phyloP scores from a whole-genome alignment of 1,140 invertebrate species.

The Dinoponera quadriceps region DNA sequence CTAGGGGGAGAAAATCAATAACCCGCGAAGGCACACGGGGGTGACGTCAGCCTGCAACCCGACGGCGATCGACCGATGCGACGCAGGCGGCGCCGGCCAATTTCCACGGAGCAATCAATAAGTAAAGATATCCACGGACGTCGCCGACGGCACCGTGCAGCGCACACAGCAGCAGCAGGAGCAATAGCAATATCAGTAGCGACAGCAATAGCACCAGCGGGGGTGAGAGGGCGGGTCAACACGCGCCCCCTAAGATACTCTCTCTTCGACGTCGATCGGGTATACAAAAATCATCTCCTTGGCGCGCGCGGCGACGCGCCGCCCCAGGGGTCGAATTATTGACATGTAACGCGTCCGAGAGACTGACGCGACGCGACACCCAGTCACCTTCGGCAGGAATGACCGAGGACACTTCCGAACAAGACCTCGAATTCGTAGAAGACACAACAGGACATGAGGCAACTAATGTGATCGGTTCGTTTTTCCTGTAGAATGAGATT shows the following conservation, averaged over 20 bases:
- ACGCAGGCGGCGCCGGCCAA: slow-evolving; percentile 84
- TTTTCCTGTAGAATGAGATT: not conserved
- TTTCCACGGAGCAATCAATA: slow-evolving; percentile 83
- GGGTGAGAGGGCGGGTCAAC: not conserved
- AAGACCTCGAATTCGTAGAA: slow-evolving; percentile 1
- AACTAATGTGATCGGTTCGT: not conserved
- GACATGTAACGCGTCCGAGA: not conserved
- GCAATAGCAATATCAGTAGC: too few species aligned
- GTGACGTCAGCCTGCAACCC: slow-evolving; percentile 81
- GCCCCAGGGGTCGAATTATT: slow-evolving; percentile 10
- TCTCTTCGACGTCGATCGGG: slow-evolving; percentile 35
- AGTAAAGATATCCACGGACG: slow-evolving; percentile 75
- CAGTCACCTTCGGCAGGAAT: not conserved
- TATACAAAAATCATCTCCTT: slow-evolving; percentile 12
- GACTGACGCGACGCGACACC: not conserved
- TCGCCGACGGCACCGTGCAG: slow-evolving; percentile 55
- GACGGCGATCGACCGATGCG: slow-evolving; percentile 84
- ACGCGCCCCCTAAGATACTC: not conserved
- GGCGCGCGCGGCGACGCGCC: not conserved
- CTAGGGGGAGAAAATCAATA: slow-evolving; percentile 82
- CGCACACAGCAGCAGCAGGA: not conserved
- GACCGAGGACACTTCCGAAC: not conserved
- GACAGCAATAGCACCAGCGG: not conserved
- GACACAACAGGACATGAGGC: not conserved
- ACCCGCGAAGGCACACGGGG: slow-evolving; percentile 68